Conservation (phyloP, 2,888 invertebrate genomes). For the Amphipyra berbera region DNA sequence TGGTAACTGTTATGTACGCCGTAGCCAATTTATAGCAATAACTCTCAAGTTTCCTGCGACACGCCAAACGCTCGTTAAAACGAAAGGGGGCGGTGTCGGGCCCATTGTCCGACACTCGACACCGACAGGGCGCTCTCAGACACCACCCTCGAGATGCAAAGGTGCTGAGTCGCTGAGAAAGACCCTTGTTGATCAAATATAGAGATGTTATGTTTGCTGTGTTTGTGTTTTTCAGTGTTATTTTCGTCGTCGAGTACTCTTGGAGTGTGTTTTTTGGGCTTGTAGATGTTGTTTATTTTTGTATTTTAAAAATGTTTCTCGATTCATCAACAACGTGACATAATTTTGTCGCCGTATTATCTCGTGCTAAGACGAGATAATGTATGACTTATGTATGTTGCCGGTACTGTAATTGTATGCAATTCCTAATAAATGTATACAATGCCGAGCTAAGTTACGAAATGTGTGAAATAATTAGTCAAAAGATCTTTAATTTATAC, state of each 20-base stretch:
- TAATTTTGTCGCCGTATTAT: too few species aligned
- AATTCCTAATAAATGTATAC: too few species aligned
- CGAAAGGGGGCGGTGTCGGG: slow-evolving; percentile 29
- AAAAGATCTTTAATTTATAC: too few species aligned
- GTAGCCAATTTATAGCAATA: slow-evolving; percentile 44
- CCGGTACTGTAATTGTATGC: too few species aligned
- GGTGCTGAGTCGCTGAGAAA: slow-evolving; percentile 29
- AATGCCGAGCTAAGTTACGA: too few species aligned
- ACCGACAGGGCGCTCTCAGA: slow-evolving; percentile 40
- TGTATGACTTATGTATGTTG: too few species aligned
- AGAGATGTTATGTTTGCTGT: slow-evolving; percentile 29
- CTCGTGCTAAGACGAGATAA: too few species aligned
- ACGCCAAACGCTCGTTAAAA: slow-evolving; percentile 54
- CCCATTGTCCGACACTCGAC: slow-evolving; percentile 40
- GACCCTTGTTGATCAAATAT: slow-evolving; percentile 39
- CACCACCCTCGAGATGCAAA: slow-evolving; percentile 30
- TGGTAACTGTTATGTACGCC: slow-evolving; percentile 14
- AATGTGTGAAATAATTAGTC: too few species aligned
- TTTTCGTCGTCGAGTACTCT: slow-evolving; percentile 11
- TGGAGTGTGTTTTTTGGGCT: not conserved
- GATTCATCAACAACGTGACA: too few species aligned
- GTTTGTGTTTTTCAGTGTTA: slow-evolving; percentile 6
- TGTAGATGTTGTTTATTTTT: too few species aligned
- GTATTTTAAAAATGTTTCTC: too few species aligned
- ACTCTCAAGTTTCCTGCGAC: slow-evolving; percentile 33